A percentile compares a stretch with the other conserved stretches of the same genome.
phyloP scores from a whole-genome alignment of 1,140 invertebrate species.

The Bradysia coprophila region DNA sequence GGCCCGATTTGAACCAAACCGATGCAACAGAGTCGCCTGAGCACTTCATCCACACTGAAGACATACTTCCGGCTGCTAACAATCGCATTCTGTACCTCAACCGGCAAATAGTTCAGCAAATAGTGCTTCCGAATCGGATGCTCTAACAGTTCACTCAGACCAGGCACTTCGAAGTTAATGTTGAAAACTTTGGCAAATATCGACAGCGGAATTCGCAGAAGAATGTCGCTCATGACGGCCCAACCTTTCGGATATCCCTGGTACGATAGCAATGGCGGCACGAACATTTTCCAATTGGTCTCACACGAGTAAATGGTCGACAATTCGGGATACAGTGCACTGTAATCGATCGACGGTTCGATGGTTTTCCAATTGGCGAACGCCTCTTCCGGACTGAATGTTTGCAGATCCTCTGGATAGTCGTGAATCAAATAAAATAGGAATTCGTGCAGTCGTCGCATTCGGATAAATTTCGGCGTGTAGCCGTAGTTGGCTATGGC shows the following conservation, averaged over 20 bases:
- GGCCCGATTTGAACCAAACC: constrained; percentile 55
- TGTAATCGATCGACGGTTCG: constrained; percentile 12
- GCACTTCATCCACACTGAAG: constrained; percentile 28
- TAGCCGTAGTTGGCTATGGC: background rate
- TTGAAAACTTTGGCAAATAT: constrained; percentile 49
- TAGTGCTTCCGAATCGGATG: constrained; percentile 50
- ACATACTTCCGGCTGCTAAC: background rate
- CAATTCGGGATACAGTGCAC: constrained; percentile 25
- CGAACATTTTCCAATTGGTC: constrained; percentile 53
- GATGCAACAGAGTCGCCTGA: constrained; percentile 36
- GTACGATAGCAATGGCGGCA: constrained; percentile 46
- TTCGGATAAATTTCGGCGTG: constrained; percentile 46
- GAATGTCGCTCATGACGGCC: constrained; percentile 51
- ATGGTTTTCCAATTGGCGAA: constrained; percentile 22
- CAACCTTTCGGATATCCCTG: constrained; percentile 43
- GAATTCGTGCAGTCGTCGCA: constrained; percentile 43
- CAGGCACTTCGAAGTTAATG: constrained; percentile 33
- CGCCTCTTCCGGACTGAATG: constrained; percentile 21
- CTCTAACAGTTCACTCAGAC: constrained; percentile 36
- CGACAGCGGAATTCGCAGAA: constrained; percentile 50
- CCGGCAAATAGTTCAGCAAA: constrained; percentile 35
- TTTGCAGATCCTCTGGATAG: constrained; percentile 26
- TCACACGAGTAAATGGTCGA: constrained; percentile 29
- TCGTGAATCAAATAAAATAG: constrained; percentile 48
- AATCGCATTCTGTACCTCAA: constrained; percentile 4